A percentile compares a stretch with the other conserved stretches of the same genome.
Evolutionary conservation across 2,888 invertebrate genomes (phyloP).

Genomic region (Aspidiotus destructor): DNA sequence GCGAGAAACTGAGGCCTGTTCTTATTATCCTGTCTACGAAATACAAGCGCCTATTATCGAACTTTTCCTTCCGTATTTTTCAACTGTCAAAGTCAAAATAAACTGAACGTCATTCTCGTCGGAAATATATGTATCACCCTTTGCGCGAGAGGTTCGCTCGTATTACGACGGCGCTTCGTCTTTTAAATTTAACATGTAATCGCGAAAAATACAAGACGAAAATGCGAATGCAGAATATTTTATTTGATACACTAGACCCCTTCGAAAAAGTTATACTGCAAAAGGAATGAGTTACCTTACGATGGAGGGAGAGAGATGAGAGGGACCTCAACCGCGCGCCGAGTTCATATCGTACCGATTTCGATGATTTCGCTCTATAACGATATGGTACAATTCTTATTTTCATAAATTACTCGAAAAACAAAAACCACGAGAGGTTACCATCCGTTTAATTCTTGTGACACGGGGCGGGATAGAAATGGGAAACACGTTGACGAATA

Average conservation of each 20-base stretch:
- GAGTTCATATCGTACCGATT: too few species aligned
- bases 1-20: constrained; percentile 15
- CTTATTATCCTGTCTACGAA: constrained; percentile 26
- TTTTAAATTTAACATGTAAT: constrained; percentile 4
- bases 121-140: constrained; percentile 2
- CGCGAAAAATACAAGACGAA: constrained; percentile 1
- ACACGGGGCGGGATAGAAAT: too few species aligned
- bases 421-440: too few species aligned
- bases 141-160: background rate
- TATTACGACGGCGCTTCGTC: background rate
- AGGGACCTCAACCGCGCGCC: too few species aligned
- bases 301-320: too few species aligned
- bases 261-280: too few species aligned
- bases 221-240: background rate
- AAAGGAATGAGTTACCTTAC: too few species aligned
- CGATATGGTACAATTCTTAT: too few species aligned
- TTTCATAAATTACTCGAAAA: too few species aligned
- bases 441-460: too few species aligned
- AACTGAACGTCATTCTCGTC: constrained; percentile 20
- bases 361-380: too few species aligned
- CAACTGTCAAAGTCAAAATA: constrained; percentile 30
- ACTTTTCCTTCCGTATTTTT: constrained; percentile 28
- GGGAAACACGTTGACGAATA: too few species aligned
- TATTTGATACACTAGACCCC: background rate
- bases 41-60: constrained; percentile 29